Conservation (phyloP, 2,113 vertebrate genomes). For the Fulica atra region DNA sequence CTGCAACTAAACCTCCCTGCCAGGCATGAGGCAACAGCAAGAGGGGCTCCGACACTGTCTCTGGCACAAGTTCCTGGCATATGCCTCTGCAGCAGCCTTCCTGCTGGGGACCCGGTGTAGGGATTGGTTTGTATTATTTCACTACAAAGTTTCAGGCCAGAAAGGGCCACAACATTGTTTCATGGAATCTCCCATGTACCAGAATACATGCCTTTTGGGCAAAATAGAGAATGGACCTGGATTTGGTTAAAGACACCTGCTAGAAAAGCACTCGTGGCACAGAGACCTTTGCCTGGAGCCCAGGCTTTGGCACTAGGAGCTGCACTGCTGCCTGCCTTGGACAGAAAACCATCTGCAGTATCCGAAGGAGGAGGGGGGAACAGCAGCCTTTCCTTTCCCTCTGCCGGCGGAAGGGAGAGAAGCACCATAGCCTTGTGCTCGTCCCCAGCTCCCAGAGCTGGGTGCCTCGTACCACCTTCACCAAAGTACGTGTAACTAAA, state of each 20-base stretch:
- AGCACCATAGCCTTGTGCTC: background rate
- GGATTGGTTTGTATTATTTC: background rate
- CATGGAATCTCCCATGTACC: background rate
- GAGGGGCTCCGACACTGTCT: background rate
- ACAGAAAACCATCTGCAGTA: background rate
- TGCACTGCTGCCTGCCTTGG: background rate
- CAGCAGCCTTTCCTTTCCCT: background rate
- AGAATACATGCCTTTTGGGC: background rate
- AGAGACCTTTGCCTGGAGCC: background rate
- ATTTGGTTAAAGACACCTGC: background rate
- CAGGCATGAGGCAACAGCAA: fast-evolving
- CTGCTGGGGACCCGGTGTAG: fast-evolving
- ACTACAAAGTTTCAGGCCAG: background rate
- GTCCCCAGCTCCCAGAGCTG: background rate
- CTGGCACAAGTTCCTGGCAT: background rate
- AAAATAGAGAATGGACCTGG: background rate
- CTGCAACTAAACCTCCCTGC: background rate
- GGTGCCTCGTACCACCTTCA: background rate
- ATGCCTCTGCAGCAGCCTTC: background rate
- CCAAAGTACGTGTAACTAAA: background rate
- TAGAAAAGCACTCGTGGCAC: background rate
- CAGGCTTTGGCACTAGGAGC: background rate
- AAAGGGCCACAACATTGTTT: background rate
- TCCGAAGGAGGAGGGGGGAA: background rate
- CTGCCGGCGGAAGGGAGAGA: background rate